These are phyloP conservation scores for Pantherophis guttatus DNA, from an alignment of 2,113 vertebrate species.

Conservation along the genomic window DNA sequence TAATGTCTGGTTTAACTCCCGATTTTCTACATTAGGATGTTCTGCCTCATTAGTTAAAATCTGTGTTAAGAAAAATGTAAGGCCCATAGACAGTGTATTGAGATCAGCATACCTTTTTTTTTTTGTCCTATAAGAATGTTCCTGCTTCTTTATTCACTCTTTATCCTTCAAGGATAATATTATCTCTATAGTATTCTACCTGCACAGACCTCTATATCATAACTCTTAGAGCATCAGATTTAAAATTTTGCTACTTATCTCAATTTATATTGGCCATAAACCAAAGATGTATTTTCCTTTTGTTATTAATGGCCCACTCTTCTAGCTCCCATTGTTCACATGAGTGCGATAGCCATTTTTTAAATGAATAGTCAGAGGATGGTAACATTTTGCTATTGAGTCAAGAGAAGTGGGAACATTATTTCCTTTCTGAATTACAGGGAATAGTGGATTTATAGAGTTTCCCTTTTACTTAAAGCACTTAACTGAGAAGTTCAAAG, in stretches of 20 bases:
- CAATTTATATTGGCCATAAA: neutral
- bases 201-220: neutral
- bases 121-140: neutral
- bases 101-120: neutral
- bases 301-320: neutral
- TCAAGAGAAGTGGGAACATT: neutral
- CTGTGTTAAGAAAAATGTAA: neutral
- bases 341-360: neutral
- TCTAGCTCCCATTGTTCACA: neutral
- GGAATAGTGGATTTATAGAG: neutral
- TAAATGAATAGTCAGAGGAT: neutral
- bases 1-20: neutral
- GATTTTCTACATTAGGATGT: neutral
- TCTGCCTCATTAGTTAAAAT: neutral
- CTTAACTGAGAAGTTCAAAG: neutral
- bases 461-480: neutral
- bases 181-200: neutral
- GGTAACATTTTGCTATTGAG: neutral
- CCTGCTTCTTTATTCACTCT: neutral
- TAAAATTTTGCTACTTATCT: neutral
- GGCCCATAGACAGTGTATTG: neutral
- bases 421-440: neutral
- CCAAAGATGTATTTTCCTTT: neutral
- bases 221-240: neutral
- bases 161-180: neutral